phyloP scores from a whole-genome alignment of 2,888 invertebrate genomes.

The Conistra vaccinii region DNA sequence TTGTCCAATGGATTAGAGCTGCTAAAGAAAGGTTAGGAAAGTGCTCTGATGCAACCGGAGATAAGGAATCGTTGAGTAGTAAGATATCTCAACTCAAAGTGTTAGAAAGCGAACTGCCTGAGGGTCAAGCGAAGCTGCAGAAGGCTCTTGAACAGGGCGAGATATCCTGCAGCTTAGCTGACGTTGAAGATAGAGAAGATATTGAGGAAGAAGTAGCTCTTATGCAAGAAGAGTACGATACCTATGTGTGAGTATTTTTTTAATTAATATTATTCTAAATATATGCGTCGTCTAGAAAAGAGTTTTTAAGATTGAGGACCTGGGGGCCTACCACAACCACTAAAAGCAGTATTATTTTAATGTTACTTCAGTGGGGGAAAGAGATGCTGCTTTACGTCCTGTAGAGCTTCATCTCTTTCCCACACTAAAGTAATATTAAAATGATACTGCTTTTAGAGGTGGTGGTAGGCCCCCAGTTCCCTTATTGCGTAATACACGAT shows the following conservation, averaged over 20 bases:
- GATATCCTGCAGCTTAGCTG: constrained; percentile 95
- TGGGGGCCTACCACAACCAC: too few species aligned
- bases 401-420: too few species aligned
- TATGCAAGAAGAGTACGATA: constrained; percentile 97
- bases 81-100: constrained; percentile 97
- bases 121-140: constrained; percentile 96
- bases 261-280: neutral
- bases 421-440: too few species aligned
- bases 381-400: too few species aligned
- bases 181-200: constrained; percentile 96
- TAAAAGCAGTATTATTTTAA: too few species aligned
- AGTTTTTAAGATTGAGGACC: neutral
- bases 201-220: constrained; percentile 98
- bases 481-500: too few species aligned
- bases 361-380: too few species aligned
- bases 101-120: constrained; percentile 95
- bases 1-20: constrained; percentile 97
- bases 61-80: constrained; percentile 96
- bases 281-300: neutral
- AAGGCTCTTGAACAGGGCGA: constrained; percentile 96
- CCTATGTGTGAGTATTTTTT: constrained; percentile 92
- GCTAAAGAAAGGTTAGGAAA: constrained; percentile 97
- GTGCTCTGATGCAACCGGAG: constrained; percentile 97
- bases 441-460: too few species aligned
- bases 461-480: too few species aligned